Percentiles rank a stretch among this genome's conserved stretches.
These are phyloP conservation scores for Hydraecia micacea DNA, from an alignment of 2,888 invertebrate genomes.

Conservation along the genomic window DNA sequence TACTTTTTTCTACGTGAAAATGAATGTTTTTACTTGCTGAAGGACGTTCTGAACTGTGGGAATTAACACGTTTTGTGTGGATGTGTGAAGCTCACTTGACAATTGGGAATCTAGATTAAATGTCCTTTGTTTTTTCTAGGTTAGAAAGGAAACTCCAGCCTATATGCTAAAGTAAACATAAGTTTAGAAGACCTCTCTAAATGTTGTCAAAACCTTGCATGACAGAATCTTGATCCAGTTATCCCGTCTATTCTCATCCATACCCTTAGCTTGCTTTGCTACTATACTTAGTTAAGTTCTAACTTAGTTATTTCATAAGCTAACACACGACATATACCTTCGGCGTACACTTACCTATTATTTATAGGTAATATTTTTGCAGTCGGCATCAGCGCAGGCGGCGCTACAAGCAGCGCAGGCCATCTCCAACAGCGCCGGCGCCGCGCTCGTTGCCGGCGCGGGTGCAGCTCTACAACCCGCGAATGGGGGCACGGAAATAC, in stretches of 20 bases:
- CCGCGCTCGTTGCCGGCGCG: conserved; percentile 91
- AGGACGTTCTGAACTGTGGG: conserved; percentile 55
- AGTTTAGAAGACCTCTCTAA: neutral
- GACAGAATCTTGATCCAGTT: neutral
- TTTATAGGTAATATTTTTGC: conserved; percentile 81
- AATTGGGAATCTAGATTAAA: conserved; percentile 7
- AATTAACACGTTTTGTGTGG: conserved; percentile 44
- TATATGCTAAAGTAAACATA: neutral
- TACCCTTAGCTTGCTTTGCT: neutral
- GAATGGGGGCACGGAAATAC: conserved; percentile 90
- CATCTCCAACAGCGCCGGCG: conserved; percentile 92
- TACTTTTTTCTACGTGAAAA: conserved; percentile 84
- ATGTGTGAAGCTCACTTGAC: conserved; percentile 16
- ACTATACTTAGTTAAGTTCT: conserved; percentile 32
- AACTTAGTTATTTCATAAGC: conserved; percentile 37
- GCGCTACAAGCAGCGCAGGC: conserved; percentile 96
- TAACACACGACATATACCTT: conserved; percentile 52
- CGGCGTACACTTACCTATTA: conserved; percentile 65
- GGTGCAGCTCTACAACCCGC: conserved; percentile 91
- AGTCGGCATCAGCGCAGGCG: conserved; percentile 96
- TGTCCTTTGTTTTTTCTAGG: neutral
- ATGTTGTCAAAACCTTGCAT: conserved; percentile 1
- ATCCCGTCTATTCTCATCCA: neutral
- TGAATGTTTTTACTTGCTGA: conserved; percentile 78
- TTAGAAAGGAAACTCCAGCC: neutral